Evolutionary conservation across 2,888 invertebrate species (phyloP).

Genomic region (Hydroisotoma schaefferi): DNA sequence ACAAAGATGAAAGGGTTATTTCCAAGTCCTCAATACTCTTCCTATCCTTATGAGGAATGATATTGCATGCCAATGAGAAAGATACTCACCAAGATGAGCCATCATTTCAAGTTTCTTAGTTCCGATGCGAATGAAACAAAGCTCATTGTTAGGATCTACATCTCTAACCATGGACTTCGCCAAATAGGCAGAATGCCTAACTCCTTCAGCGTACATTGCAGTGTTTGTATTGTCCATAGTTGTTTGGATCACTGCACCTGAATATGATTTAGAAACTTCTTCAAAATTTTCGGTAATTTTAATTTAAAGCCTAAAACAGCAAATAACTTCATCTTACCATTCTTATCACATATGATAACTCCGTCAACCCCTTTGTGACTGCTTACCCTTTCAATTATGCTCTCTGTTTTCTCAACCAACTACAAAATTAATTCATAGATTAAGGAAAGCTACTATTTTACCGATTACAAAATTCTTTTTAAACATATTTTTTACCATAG

Average conservation of each 20-base stretch:
- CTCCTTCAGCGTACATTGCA: conserved; percentile 36
- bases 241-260: conserved; percentile 30
- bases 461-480: neutral
- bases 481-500: neutral
- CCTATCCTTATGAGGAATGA: too few relatives aligned
- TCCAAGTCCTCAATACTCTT: neutral
- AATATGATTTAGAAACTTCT: neutral
- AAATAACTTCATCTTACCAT: conserved; percentile 18
- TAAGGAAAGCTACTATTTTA: too few relatives aligned
- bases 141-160: conserved; percentile 34
- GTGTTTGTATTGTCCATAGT: conserved; percentile 42
- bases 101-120: conserved; percentile 36
- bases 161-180: conserved; percentile 35
- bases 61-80: neutral
- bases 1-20: neutral
- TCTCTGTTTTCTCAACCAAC: conserved; percentile 35
- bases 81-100: conserved; percentile 24
- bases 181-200: conserved; percentile 24
- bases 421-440: too few relatives aligned
- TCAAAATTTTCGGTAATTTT: neutral
- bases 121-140: conserved; percentile 30
- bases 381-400: conserved; percentile 34
- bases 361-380: conserved; percentile 37
- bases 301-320: neutral
- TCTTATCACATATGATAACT: conserved; percentile 38